Evolutionary conservation across 2,113 vertebrate genomes (phyloP), one percentile per base, ranked within the genome.

Genomic region (Rhipidura dahli): DNA sequence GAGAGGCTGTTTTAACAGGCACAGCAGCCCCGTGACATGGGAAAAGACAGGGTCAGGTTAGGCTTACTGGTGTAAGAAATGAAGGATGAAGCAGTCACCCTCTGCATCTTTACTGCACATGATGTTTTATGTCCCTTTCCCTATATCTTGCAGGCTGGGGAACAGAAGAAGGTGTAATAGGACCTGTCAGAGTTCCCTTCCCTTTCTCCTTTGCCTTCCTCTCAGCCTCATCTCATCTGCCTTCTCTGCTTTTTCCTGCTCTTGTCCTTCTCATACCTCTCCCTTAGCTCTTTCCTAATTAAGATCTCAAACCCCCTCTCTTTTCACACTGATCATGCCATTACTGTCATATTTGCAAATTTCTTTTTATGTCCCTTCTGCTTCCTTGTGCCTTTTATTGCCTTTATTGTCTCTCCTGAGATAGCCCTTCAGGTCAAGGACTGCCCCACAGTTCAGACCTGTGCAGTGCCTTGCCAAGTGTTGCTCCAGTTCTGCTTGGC

Each of bases 301-400:
- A 77, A 93, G 71, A 57, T 54, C 53, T 80, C 83, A 90, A 80
- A 88, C 3, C 33, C 27, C 19, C 77, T 47, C 33, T 73, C 42
- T 86, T 73, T 72, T 81, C 68, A 70, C 35, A 50, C 5, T 80
- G 68, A 63, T 90, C 64, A 51, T 66, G 35, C n/a, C 42, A 65
- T 35, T 61, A 6, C 3, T 13, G 50, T 35, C 10, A 9, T 89
- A 63, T 78, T 83, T 93, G 39, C 64, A 78, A 89, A 66, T 35
- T 35, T 72, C 53, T 35, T 45, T 90, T 89, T 65, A 68, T 37
- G 51, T 70, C 10, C 24, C 39, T 30, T 89, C 50, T 83, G 21
- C 76, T 92, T 95, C 80, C 50, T 86, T 66, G 35, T 70, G 73
- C 16, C 16, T 93, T 86, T 92, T 89, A 76, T 68, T 78, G 54